phyloP scores from a whole-genome alignment of 2,113 vertebrate species.

The Varanus komodoensis region DNA sequence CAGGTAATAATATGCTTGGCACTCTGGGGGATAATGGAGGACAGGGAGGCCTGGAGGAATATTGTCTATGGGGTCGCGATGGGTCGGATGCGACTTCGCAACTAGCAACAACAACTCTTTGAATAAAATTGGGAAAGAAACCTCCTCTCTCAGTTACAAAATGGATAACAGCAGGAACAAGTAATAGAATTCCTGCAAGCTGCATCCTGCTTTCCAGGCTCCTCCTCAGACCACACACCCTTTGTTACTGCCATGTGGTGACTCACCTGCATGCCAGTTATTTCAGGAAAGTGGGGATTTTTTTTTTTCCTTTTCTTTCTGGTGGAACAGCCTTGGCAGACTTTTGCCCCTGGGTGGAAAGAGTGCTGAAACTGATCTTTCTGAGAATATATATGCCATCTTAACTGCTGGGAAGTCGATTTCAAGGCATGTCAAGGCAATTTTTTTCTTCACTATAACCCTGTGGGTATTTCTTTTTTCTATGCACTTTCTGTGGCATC shows the following conservation, averaged over 20 bases:
- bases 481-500: neutral
- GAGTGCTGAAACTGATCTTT: neutral
- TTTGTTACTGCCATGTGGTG: neutral
- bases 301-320: no score
- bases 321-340: neutral
- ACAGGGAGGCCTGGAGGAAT: no score
- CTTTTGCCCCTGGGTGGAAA: neutral
- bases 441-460: neutral
- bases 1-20: neutral
- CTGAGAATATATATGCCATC: neutral
- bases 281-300: neutral
- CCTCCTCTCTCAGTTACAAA: slow-evolving; percentile 16
- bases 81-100: no score
- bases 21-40: neutral
- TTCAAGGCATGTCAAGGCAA: neutral
- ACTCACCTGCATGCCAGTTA: neutral
- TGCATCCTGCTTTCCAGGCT: neutral
- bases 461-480: neutral
- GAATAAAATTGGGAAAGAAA: neutral
- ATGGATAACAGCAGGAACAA: slow-evolving; percentile 4
- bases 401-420: neutral
- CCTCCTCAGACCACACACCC: neutral
- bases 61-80: no score
- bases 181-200: neutral
- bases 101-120: neutral